phyloP scores from a whole-genome alignment of 2,113 vertebrate species.

The Pristiophorus japonicus region DNA sequence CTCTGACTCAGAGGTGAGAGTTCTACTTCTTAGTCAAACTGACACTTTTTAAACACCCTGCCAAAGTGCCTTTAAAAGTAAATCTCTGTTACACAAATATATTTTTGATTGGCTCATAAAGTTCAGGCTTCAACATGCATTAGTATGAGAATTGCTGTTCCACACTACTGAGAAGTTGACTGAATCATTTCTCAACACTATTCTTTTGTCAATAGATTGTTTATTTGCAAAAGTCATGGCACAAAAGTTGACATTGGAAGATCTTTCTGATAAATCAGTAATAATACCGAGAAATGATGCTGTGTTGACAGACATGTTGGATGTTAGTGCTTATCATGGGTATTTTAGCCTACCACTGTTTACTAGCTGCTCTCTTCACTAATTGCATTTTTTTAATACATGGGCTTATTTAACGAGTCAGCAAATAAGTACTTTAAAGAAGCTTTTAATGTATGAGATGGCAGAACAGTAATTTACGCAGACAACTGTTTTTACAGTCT shows the following conservation, averaged over 20 bases:
- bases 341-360: neutral
- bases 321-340: neutral
- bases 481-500: neutral
- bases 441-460: neutral
- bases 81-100: no score
- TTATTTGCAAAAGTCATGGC: neutral
- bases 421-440: neutral
- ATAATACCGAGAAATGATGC: neutral
- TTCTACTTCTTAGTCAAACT: neutral
- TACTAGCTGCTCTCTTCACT: neutral
- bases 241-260: neutral
- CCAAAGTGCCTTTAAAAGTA: neutral
- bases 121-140: neutral
- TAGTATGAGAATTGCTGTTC: neutral
- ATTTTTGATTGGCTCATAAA: neutral
- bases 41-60: no score
- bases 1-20: neutral
- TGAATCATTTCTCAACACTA: neutral
- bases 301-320: neutral
- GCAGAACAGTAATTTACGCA: neutral
- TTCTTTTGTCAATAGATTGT: neutral
- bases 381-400: neutral
- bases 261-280: conserved; percentile 1
- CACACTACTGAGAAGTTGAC: neutral
- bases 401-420: neutral